Evolutionary conservation across 2,888 invertebrate species (phyloP).

Genomic region (Formica aserva): DNA sequence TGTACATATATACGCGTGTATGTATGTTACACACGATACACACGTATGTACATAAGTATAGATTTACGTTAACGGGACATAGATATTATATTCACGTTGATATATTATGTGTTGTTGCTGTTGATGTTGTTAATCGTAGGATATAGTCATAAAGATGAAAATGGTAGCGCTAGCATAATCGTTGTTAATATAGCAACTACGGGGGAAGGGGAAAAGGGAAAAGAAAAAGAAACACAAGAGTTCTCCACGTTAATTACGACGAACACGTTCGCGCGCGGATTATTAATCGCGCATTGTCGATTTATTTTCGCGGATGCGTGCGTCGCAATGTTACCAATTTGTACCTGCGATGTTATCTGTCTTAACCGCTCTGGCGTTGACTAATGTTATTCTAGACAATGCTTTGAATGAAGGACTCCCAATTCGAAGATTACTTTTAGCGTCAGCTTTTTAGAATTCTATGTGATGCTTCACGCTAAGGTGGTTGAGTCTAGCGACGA

Average conservation of each 20-base stretch:
- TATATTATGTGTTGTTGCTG: constrained; percentile 85
- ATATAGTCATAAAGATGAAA: constrained; percentile 64
- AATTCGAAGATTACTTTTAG: background rate
- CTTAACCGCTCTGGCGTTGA: constrained; percentile 26
- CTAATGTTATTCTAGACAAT: background rate
- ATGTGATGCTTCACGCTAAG: background rate
- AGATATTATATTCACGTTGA: constrained; percentile 81
- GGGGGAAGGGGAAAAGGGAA: background rate
- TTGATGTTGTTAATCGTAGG: constrained; percentile 85
- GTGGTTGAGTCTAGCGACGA: constrained; percentile 11
- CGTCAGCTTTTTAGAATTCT: background rate
- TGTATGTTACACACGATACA: constrained; percentile 1
- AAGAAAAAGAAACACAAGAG: constrained; percentile 1
- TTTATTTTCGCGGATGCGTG: constrained; percentile 17
- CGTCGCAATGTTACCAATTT: constrained; percentile 38
- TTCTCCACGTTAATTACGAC: constrained; percentile 21
- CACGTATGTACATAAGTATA: constrained; percentile 62
- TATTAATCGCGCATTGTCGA: constrained; percentile 24
- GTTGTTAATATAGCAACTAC: constrained; percentile 64
- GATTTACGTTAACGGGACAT: constrained; percentile 65
- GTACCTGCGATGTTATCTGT: constrained; percentile 31
- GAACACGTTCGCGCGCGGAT: constrained; percentile 41
- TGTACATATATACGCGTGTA: constrained; percentile 4
- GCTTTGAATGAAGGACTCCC: background rate
- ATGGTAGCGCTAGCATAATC: constrained; percentile 61